phyloP scores from a whole-genome alignment of 2,113 vertebrate species.

The Garra rufa region DNA sequence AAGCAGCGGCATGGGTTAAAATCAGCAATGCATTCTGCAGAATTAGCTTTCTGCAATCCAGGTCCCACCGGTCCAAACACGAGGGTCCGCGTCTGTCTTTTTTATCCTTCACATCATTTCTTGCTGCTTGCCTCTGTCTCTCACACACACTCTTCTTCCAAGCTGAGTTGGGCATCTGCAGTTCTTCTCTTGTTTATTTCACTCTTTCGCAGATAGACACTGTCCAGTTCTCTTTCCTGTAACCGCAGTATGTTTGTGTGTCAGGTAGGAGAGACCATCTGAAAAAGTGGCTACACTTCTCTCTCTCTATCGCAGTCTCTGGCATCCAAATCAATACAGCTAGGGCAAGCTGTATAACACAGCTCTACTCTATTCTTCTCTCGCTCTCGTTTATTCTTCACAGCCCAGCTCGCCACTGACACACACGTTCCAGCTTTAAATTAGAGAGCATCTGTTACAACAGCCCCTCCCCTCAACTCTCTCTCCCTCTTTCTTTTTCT shows the following conservation, averaged over 20 bases:
- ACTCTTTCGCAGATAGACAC: conserved; percentile 2
- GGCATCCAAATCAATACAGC: conserved; percentile 64
- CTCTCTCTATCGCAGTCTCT: conserved; percentile 13
- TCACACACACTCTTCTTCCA: conserved; percentile 8
- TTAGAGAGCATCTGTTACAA: conserved; percentile 45
- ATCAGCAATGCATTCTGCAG: background rate
- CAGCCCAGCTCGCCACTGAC: conserved; percentile 43
- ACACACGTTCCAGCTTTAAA: conserved; percentile 31
- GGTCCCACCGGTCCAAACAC: background rate
- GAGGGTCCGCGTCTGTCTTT: conserved; percentile 16
- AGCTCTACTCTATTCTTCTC: conserved; percentile 42
- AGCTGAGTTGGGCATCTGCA: conserved; percentile 2
- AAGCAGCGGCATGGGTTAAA: background rate
- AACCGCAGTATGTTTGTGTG: conserved; percentile 14
- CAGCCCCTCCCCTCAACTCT: conserved; percentile 37
- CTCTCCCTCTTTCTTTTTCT: background rate
- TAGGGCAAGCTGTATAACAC: conserved; percentile 59
- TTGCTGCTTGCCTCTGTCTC: conserved; percentile 27
- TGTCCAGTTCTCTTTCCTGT: conserved; percentile 8
- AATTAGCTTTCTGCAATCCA: conserved; percentile 15
- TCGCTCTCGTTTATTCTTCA: conserved; percentile 39
- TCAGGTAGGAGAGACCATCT: conserved; percentile 18
- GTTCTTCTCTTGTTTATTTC: conserved; percentile 8
- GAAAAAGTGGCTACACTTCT: conserved; percentile 1
- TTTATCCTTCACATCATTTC: conserved; percentile 12